Conservation (phyloP, 2,888 invertebrate genomes). For the Trypoxylon attenuatum region DNA sequence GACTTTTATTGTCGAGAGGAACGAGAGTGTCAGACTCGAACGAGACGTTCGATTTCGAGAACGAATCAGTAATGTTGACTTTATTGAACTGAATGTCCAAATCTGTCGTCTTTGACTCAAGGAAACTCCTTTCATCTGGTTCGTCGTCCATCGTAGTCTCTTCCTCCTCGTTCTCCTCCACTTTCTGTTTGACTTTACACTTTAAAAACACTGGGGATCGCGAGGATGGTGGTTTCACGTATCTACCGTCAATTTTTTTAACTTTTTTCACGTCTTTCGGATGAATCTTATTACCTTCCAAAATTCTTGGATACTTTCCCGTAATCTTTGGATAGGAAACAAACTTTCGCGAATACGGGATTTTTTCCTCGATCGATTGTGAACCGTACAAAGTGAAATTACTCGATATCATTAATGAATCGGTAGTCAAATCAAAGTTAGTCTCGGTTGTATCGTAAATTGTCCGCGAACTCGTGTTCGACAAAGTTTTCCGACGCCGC, state of each 20-base stretch:
- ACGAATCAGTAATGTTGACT: constrained; percentile 52
- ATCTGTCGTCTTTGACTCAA: constrained; percentile 58
- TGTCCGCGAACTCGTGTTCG: constrained; percentile 16
- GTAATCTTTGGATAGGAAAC: constrained; percentile 65
- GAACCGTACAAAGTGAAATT: constrained; percentile 22
- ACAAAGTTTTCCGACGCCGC: constrained; percentile 63
- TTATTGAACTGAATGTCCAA: constrained; percentile 68
- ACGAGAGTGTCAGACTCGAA: constrained; percentile 10
- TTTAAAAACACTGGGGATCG: constrained; percentile 64
- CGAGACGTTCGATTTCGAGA: constrained; percentile 50
- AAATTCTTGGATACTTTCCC: constrained; percentile 60
- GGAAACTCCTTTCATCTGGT: constrained; percentile 14
- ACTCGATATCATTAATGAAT: not conserved
- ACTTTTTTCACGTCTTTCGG: constrained; percentile 28
- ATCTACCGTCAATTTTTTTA: constrained; percentile 51
- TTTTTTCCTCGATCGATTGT: constrained; percentile 6
- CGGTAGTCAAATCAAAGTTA: not conserved
- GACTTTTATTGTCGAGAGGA: constrained; percentile 26
- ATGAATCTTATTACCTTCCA: constrained; percentile 32
- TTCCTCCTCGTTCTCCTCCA: constrained; percentile 17
- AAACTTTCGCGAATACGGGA: constrained; percentile 46
- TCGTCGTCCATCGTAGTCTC: constrained; percentile 9
- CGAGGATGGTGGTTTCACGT: constrained; percentile 55
- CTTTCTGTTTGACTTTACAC: constrained; percentile 56
- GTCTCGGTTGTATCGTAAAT: constrained; percentile 6